Percentiles rank a stretch among this genome's conserved stretches.
Conservation (phyloP, 2,113 vertebrate genomes). For the Hiodon tergisus region DNA sequence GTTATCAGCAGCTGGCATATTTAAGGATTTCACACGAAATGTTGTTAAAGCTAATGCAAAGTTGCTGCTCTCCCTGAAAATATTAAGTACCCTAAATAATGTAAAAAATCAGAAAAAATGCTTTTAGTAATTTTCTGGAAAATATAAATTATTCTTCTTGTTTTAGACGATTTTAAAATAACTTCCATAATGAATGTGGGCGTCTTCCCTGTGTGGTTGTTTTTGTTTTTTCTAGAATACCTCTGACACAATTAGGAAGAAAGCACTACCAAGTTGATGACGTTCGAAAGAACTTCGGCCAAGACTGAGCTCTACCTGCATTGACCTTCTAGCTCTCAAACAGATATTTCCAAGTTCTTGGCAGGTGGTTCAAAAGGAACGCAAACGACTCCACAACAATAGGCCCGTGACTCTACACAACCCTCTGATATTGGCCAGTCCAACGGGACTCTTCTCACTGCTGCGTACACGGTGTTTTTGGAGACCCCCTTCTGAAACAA, state of each 20-base stretch:
- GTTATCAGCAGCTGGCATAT: slow-evolving; percentile 46
- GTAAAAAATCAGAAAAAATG: slow-evolving; percentile 16
- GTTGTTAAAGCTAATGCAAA: slow-evolving; percentile 33
- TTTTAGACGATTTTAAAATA: slow-evolving; percentile 49
- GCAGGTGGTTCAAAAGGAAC: slow-evolving; percentile 61
- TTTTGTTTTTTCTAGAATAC: slow-evolving; percentile 63
- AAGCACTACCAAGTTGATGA: slow-evolving; percentile 80
- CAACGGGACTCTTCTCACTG: no score
- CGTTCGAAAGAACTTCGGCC: slow-evolving; percentile 60
- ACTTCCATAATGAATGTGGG: neutral
- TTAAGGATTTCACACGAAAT: slow-evolving; percentile 29
- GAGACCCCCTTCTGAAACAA: slow-evolving; percentile 41
- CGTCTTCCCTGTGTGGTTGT: slow-evolving; percentile 50
- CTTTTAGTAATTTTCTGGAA: neutral
- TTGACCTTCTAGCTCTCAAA: slow-evolving; percentile 48
- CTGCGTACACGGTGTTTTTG: no score
- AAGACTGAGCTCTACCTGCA: slow-evolving; percentile 60
- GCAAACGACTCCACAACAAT: slow-evolving; percentile 62
- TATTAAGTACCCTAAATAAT: slow-evolving; percentile 24
- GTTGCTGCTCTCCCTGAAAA: slow-evolving; percentile 36
- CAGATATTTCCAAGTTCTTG: slow-evolving; percentile 52
- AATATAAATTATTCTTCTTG: slow-evolving; percentile 13
- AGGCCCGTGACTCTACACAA: slow-evolving; percentile 53
- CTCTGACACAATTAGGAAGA: slow-evolving; percentile 89
- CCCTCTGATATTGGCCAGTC: slow-evolving; percentile 45